Evolutionary conservation across 2,797 vertebrate genomes (phyloP).

Genomic region (Crocidura indochinensis): DNA sequence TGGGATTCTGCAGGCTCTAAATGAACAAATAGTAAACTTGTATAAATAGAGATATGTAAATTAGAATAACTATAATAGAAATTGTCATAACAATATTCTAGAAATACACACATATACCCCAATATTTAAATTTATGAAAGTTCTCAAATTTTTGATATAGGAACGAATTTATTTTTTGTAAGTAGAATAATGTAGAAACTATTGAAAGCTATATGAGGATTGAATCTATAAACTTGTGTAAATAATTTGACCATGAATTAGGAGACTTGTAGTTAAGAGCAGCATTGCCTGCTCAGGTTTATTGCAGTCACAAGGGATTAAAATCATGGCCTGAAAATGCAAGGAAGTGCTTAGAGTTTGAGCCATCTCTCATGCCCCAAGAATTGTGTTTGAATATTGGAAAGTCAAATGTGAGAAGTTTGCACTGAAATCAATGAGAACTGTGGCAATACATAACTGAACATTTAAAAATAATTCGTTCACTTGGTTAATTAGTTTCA

Average conservation of each 20-base stretch:
- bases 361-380: background rate
- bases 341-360: too few relatives aligned
- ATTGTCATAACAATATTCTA: background rate
- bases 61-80: too few relatives aligned
- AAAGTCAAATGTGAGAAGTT: conserved; percentile 16
- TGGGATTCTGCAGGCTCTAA: background rate
- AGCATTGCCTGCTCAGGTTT: too few relatives aligned
- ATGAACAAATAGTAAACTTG: background rate
- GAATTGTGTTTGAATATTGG: background rate
- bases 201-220: background rate
- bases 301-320: too few relatives aligned
- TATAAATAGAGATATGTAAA: background rate
- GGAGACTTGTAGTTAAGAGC: background rate
- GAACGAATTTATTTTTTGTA: conserved; percentile 15
- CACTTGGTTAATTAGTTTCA: background rate
- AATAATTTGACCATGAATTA: background rate
- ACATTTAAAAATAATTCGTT: conserved; percentile 26
- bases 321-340: too few relatives aligned
- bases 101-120: too few relatives aligned
- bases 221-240: conserved; percentile 7
- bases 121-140: conserved; percentile 28
- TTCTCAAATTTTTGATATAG: background rate
- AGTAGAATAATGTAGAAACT: conserved; percentile 3
- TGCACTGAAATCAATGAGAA: background rate
- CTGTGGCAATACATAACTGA: background rate